Percentiles rank a stretch among this genome's conserved stretches.
phyloP scores from a whole-genome alignment of 2,888 invertebrate genomes.

The Agrotis segetum region DNA sequence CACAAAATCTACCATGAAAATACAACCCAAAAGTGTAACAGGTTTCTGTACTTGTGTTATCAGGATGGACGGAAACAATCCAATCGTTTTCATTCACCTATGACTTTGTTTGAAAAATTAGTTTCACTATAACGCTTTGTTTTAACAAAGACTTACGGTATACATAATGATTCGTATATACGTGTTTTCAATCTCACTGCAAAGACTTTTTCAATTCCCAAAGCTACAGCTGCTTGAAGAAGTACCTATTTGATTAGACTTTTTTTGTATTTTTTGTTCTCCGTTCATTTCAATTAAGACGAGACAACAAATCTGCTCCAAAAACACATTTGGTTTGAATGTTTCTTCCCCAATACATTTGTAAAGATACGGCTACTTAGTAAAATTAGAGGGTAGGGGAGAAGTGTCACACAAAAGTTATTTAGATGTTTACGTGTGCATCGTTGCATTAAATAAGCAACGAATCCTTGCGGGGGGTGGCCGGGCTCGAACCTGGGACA shows the following conservation, averaged over 20 bases:
- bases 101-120: neutral
- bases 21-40: neutral
- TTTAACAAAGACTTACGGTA: neutral
- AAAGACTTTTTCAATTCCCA: neutral
- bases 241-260: slow-evolving; percentile 26
- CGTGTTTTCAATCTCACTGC: neutral
- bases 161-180: neutral
- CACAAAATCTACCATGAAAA: neutral
- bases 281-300: slow-evolving; percentile 61
- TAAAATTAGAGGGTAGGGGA: slow-evolving; percentile 89
- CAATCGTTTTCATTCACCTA: neutral
- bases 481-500: slow-evolving; percentile 83
- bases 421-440: slow-evolving; percentile 91
- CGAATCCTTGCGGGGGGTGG: slow-evolving; percentile 86
- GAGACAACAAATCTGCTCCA: slow-evolving; percentile 77
- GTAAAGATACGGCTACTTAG: slow-evolving; percentile 90
- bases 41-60: neutral
- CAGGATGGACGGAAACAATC: neutral
- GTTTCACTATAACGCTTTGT: too few species aligned
- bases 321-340: slow-evolving; percentile 83
- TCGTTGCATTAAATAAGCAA: slow-evolving; percentile 91
- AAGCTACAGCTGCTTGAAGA: slow-evolving; percentile 33
- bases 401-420: slow-evolving; percentile 90
- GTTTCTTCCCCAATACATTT: slow-evolving; percentile 85
- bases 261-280: slow-evolving; percentile 35